These are phyloP conservation scores for Prionailurus bengalensis DNA, from an alignment of 2,113 vertebrate genomes.

Conservation along the genomic window DNA sequence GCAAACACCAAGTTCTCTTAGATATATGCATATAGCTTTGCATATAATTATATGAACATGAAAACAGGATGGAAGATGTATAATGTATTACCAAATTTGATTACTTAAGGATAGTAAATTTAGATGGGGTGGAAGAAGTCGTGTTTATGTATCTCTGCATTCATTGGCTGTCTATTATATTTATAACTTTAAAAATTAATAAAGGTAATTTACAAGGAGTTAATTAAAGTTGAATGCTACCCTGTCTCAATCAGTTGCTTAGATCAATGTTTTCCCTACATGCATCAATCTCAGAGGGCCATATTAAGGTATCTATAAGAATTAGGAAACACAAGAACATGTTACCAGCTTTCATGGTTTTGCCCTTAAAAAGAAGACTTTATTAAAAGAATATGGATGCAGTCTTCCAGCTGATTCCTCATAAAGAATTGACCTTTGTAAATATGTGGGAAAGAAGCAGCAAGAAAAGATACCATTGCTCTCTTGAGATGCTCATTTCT, in stretches of 20 bases:
- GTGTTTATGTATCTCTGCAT: not conserved
- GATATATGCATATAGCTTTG: not conserved
- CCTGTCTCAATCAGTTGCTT: not conserved
- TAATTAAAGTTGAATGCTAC: not conserved
- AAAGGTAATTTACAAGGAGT: not conserved
- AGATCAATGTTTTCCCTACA: not conserved
- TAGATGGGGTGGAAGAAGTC: not conserved
- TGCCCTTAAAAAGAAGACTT: not conserved
- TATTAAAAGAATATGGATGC: not conserved
- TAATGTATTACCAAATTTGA: not conserved
- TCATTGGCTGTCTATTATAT: not conserved
- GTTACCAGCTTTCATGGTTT: not conserved
- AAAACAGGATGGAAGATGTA: not conserved
- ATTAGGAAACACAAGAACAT: not conserved
- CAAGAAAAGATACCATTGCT: not conserved
- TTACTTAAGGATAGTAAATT: not conserved
- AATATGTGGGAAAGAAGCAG: not conserved
- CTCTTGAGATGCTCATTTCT: not conserved
- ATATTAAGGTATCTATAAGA: not conserved
- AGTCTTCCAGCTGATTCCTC: not conserved
- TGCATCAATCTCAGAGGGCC: not conserved
- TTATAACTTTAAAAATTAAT: slow-evolving; percentile 49
- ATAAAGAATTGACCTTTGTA: not conserved
- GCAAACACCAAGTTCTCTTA: not conserved
- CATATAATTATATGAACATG: not conserved